Base-by-base conservation (phyloP, 2,888 invertebrate genomes). In the Spatulosminthurus flaviceps region DNA sequence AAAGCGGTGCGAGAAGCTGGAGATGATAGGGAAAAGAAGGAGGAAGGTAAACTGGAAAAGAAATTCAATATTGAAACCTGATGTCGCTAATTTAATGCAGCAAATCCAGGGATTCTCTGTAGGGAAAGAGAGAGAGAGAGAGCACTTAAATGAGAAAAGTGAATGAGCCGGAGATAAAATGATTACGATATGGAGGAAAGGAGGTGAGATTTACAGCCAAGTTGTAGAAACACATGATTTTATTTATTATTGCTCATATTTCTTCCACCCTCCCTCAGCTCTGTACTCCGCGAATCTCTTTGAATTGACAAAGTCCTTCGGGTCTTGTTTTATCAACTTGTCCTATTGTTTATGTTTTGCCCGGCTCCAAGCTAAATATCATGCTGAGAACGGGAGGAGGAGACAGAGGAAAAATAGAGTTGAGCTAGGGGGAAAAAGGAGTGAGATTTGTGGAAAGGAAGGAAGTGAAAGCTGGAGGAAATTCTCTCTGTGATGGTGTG, bases 241-340 rank as follows among this genome's bases (percentile, higher is more conserved):
- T 60, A 13, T 60, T 4, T 60, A 60, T 60, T 60, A 60, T 60
- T 4, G 21, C 60, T 60, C 60, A 60, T 60, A 60, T 60, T 34
- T 4, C 34, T 34, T 34, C 34, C 34, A 34, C 19, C 43, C 19
- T 43, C 19, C 43, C 43, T 19, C 43, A 13, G 9, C 43, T 19
- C 43, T 13, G 19, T 19, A 21, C 16, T 16, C 19, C 16, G 4
- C 7, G 21, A 60, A 21, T 60, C 16, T 16, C 21, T 2, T 60
- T 60, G 60, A 60, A 60, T 60, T 60, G 60, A 60, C 60, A 60
- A 60, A 60, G 21, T 60, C 60, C 16, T 60, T 60, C 5, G 7
- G 60, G 5, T 4, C 7, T 60, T 13, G 19, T 60, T 60, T 21
- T 60, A 60, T 60, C 19, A 60, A 60, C 60, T 60, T 21, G 21